Percentiles rank a stretch among this genome's conserved stretches.
Conservation (phyloP, 2,888 invertebrate genomes). For the Encarsia formosa region DNA sequence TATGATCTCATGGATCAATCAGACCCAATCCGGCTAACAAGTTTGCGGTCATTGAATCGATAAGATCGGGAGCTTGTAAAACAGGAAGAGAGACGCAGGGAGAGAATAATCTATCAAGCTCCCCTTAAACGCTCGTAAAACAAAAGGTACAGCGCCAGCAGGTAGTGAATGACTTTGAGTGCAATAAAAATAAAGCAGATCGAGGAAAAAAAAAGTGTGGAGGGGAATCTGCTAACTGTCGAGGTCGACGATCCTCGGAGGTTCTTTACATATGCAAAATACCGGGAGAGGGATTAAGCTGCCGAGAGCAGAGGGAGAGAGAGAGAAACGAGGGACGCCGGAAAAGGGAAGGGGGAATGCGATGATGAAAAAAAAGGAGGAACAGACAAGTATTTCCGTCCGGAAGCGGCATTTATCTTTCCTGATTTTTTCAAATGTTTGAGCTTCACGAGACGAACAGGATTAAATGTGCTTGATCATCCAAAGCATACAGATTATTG, state of each 20-base stretch:
- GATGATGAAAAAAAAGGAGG: not conserved
- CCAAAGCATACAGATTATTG: too few species aligned
- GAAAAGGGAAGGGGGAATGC: not conserved
- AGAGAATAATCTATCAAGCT: too few species aligned
- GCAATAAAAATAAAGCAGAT: slow-evolving; percentile 4
- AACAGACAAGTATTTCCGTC: slow-evolving; percentile 4
- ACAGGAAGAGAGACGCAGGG: too few species aligned
- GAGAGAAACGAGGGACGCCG: not conserved
- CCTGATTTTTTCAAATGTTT: slow-evolving; percentile 8
- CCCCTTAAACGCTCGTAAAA: too few species aligned
- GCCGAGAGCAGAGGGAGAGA: not conserved
- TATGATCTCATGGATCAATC: too few species aligned
- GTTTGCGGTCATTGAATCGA: too few species aligned
- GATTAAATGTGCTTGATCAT: too few species aligned
- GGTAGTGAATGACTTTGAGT: not conserved
- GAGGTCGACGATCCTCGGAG: not conserved
- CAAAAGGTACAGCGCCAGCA: too few species aligned
- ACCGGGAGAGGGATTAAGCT: slow-evolving; percentile 11
- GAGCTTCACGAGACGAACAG: too few species aligned
- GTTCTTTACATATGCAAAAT: slow-evolving; percentile 16
- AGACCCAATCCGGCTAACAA: too few species aligned
- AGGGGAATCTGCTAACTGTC: too few species aligned
- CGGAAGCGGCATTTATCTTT: slow-evolving; percentile 7
- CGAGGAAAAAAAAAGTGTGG: not conserved
- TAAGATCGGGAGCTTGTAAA: too few species aligned